Evolutionary conservation across 2,888 invertebrate species (phyloP).

Genomic region (Pristionchus mayeri): DNA sequence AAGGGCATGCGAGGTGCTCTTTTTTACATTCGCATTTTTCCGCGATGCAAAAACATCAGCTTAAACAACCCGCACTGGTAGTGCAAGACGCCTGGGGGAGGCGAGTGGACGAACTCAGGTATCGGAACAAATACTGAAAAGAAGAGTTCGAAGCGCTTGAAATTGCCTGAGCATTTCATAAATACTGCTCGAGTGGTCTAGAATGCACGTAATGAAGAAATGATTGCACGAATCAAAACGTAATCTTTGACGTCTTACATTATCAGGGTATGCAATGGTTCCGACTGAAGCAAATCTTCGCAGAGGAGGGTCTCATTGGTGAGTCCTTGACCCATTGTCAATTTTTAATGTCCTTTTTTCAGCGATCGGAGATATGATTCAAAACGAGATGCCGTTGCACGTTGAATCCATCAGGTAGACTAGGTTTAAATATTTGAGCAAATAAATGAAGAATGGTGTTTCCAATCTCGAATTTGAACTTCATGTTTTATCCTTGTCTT

Average conservation of each 20-base stretch:
- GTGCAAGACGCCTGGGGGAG: conserved; percentile 80
- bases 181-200: not conserved
- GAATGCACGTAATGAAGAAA: too few relatives aligned
- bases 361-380: conserved; percentile 67
- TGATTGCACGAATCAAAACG: too few relatives aligned
- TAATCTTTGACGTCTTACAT: not conserved
- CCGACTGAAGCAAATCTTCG: conserved; percentile 79
- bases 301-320: conserved; percentile 80
- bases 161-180: not conserved
- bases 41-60: conserved; percentile 68
- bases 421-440: too few relatives aligned
- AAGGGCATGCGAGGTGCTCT: conserved; percentile 32
- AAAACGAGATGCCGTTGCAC: conserved; percentile 54
- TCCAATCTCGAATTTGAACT: too few relatives aligned
- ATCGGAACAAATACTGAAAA: too few relatives aligned
- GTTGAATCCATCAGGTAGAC: conserved; percentile 63
- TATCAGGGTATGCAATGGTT: conserved; percentile 79
- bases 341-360: not conserved
- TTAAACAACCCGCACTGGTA: conserved; percentile 78
- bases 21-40: not conserved
- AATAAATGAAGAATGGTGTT: too few relatives aligned
- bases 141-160: too few relatives aligned
- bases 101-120: conserved; percentile 61
- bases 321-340: too few relatives aligned
- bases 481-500: too few relatives aligned